Evolutionary conservation across 92 coral and sea anemone species (phyloP), one percentile per base, ranked within the genome.

Genomic region (Actinostola sp.): DNA sequence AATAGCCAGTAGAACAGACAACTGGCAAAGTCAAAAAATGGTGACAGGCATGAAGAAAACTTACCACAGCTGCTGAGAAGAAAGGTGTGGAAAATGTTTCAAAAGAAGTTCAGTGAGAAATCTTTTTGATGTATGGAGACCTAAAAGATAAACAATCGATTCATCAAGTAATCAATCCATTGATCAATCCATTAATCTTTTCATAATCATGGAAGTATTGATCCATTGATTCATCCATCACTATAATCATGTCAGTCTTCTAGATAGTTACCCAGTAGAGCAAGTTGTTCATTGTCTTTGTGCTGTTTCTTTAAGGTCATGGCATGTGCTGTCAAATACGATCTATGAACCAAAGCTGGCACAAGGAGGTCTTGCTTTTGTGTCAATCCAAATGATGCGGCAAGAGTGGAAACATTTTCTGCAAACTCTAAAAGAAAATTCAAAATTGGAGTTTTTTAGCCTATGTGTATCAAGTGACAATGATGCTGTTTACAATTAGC

Each of bases 21-120:
- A n/a, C n/a, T n/a, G n/a, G n/a, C n/a, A n/a, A n/a, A n/a, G n/a
- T n/a, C n/a, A n/a, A n/a, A n/a, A n/a, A n/a, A n/a, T n/a, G n/a
- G n/a, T n/a, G n/a, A n/a, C n/a, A n/a, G n/a, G n/a, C n/a, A n/a
- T n/a, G n/a, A 30, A 0, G 1, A 0, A 3, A 11, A 51, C 85
- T 52, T 72, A 91, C 98, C 98, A 93, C 11, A 89, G 76, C 54
- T 93, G 83, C 24, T 77, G 83, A 35, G 88, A 86, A 34, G 98
- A 70, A 39, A 90, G 73, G 24, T 73, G 63, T 64, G 97, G 88
- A 52, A 80, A 81, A 35, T 79, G 72, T 23, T 66, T 70, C 34
- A 72, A 48, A 20, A 93, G 76, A 39, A 81, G 69, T 72, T 93
- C 98, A 52, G 89, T 73, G 36, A 88, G 70, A 51, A 86, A 69